Base-by-base conservation (phyloP, 2,113 vertebrate species). In the Bostrychus sinensis region DNA sequence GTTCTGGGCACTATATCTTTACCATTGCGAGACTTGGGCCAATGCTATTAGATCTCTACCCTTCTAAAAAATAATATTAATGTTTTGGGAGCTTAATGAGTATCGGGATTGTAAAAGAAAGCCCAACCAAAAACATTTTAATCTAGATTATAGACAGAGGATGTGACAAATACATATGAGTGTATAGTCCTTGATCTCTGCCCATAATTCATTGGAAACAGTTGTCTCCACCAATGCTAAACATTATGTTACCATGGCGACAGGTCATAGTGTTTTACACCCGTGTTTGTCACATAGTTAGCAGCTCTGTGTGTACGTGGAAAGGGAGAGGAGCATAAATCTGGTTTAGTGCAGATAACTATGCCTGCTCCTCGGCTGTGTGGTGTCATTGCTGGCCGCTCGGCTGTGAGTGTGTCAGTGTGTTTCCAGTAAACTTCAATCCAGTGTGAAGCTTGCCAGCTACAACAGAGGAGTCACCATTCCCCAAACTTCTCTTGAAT, bases 151-250 rank as follows among this genome's bases (percentile, higher is more conserved):
- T 25, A 11, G 12, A 28, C 16, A 51, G 48, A 51, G 28, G 6
- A 55, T 30, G 2, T 64, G 32, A 62, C 25, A 25, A 41, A 25
- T 16, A 56, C 46, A 65, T 55, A 46, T 72, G 66, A 11, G 56
- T 34, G 26, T 53, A 66, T 58, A 41, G 0, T 53, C 39, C 19
- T 37, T 30, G 37, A 13, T 23, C 69, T 65, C 45, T 36, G 37
- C 26, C 58, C 39, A 62, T 48, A 53, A 34, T 20, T 61, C 70
- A 85, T 82, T 87, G 87, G 85, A 88, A 89, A 85, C 80, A 79
- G 81, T 91, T 87, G 80, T 64, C 80, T 64, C 78, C 80, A 65
- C 78, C 72, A 66, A 16, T 84, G 81, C 86, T 83, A 90, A 89
- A 87, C 79, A 87, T 46, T 54, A 60, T 4, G 53, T 88, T 76